These are phyloP conservation scores for Agonopterix subpropinquella DNA, from an alignment of 2,888 invertebrate genomes.

Conservation along the genomic window DNA sequence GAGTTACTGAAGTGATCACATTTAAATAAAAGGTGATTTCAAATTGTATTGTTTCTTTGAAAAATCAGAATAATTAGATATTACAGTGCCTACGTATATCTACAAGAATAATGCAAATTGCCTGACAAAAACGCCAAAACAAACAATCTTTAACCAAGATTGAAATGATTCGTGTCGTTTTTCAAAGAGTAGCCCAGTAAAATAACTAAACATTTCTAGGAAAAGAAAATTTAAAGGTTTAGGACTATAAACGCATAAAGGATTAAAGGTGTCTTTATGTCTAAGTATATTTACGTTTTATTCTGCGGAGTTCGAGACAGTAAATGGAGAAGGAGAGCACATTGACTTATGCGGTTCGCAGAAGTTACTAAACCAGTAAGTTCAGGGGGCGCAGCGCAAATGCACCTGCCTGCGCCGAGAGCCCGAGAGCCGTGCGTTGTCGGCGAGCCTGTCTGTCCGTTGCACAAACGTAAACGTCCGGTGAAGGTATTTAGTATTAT, in stretches of 20 bases:
- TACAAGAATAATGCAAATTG: no score
- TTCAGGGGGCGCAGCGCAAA: conserved; percentile 21
- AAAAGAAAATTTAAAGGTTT: no score
- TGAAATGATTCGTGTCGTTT: no score
- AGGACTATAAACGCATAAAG: no score
- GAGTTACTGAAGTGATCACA: conserved; percentile 4
- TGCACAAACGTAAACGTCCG: conserved; percentile 20
- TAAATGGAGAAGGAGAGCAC: neutral
- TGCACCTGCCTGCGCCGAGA: conserved; percentile 44
- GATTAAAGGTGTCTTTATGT: no score
- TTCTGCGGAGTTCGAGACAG: no score
- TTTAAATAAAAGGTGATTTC: neutral
- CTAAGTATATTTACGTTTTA: no score
- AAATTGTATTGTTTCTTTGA: conserved; percentile 2
- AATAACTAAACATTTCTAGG: no score
- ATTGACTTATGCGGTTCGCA: conserved; percentile 20
- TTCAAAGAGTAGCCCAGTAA: no score
- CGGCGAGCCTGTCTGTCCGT: conserved; percentile 12
- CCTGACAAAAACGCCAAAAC: no score
- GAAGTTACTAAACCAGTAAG: conserved; percentile 29
- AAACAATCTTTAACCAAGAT: no score
- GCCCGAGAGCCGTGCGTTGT: conserved; percentile 2
- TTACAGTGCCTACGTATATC: no score
- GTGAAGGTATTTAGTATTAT: neutral
- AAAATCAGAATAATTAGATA: neutral